Base-by-base conservation (phyloP, 2,113 vertebrate species). In the Catagonus wagneri region DNA sequence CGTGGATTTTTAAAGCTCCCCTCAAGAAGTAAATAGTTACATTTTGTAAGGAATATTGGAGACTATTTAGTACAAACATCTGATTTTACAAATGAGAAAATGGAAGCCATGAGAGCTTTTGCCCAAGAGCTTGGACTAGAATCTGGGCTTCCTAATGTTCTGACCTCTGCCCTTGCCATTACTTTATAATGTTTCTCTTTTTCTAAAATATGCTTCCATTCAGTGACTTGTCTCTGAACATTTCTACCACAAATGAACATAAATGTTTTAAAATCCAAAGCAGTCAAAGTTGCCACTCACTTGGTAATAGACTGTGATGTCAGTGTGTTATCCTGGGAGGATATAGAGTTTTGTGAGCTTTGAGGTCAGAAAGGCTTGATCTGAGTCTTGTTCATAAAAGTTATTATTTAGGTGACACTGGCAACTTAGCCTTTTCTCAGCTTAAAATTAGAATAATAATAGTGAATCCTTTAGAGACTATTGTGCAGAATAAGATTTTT, bases 211-310 rank as follows among this genome's bases (percentile, higher is more conserved):
- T 97, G 60, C 27, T 75, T 92, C 84, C 75, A 32, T 65, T n/a
- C 92, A 92, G 61, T 61, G 16, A 66, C 63, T 71, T 95, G n/a
- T 88, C 89, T 83, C 58, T 84, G 78, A 94, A 90, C 88, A 95
- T 58, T 81, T 58, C 54, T 58, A 69, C 29, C 20, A 39, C 23
- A 44, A 69, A 74, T 36, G 25, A 94, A 71, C 50, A 16, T 58
- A 83, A 93, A 85, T 63, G 65, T 58, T 85, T 76, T 54, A 4
- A 80, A 93, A 92, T 34, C 23, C 15, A 90, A 88, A 90, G 66
- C 68, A 95, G n/a, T 72, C 61, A 94, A 88, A 58, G 50, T 83
- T 63, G 19, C 19, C 72, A 89, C 50, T 29, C 58, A 69, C 34
- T 94, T 72, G 89, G n/a, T 78, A 90, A 32, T 63, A 72, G 39